Evolutionary conservation across 2,888 invertebrate genomes (phyloP).

Genomic region (Hirtodrosophila duncani): DNA sequence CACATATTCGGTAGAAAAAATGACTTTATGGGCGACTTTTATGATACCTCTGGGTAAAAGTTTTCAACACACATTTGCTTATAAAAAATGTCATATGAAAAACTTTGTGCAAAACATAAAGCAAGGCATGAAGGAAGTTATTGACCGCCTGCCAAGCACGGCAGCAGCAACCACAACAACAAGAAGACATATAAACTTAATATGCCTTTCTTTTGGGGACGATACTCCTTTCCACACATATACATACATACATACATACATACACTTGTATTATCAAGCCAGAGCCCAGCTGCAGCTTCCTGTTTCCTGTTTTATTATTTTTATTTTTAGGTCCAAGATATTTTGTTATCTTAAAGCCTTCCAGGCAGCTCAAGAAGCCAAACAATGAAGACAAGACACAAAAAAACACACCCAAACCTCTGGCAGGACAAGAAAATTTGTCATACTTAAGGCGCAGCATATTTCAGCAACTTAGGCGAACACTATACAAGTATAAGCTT

Average conservation of each 20-base stretch:
- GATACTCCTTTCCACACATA: neutral
- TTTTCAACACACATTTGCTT: neutral
- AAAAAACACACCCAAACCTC: slow-evolving; percentile 3
- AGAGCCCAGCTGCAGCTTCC: slow-evolving; percentile 12
- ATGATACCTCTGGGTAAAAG: too few relatives aligned
- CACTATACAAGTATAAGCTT: too few relatives aligned
- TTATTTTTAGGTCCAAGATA: slow-evolving; percentile 45
- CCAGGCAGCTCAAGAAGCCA: slow-evolving; percentile 38
- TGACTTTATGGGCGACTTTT: too few relatives aligned
- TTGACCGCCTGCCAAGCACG: neutral
- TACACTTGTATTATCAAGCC: too few relatives aligned
- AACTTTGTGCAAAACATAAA: neutral
- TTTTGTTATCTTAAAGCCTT: slow-evolving; percentile 57
- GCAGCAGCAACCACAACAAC: slow-evolving; percentile 1
- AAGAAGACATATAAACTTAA: too few relatives aligned
- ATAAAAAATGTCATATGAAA: neutral
- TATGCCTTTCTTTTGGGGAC: slow-evolving; percentile 3
- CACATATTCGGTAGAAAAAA: too few relatives aligned
- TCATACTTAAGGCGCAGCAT: slow-evolving; percentile 47
- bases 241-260: too few relatives aligned
- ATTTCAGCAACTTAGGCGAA: too few relatives aligned
- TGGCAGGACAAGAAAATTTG: slow-evolving; percentile 47
- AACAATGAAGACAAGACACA: slow-evolving; percentile 45
- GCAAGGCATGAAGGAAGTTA: slow-evolving; percentile 3
- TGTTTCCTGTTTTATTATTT: slow-evolving; percentile 30